A percentile compares a stretch with the other conserved stretches of the same genome.
These are phyloP conservation scores for Sciaenops ocellatus DNA, from an alignment of 2,797 vertebrate species.

Conservation along the genomic window DNA sequence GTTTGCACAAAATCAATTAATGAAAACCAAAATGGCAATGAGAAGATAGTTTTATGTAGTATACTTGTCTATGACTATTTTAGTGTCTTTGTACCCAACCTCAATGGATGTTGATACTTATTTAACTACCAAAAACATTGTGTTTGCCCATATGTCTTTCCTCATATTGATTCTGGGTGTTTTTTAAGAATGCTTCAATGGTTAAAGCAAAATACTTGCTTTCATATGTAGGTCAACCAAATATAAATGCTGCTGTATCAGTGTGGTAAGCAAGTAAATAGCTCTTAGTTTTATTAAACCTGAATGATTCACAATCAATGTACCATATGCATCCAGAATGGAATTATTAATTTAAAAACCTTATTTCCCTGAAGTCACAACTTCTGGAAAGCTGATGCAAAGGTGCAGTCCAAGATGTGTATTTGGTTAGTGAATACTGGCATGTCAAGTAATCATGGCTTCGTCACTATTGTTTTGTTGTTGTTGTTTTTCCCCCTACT, in stretches of 20 bases:
- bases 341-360: neutral
- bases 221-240: neutral
- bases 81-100: neutral
- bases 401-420: neutral
- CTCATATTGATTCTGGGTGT: neutral
- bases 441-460: neutral
- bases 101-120: neutral
- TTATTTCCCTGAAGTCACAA: neutral
- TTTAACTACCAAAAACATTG: neutral
- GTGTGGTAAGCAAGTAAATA: neutral
- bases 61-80: neutral
- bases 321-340: neutral
- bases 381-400: neutral
- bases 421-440: neutral
- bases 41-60: neutral
- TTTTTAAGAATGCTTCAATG: neutral
- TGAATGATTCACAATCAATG: constrained; percentile 1
- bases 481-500: neutral
- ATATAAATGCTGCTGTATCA: constrained; percentile 1
- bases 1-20: neutral
- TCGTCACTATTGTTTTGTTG: neutral
- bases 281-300: neutral
- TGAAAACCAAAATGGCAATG: neutral
- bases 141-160: neutral
- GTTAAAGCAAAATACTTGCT: neutral